A percentile compares a stretch with the other conserved stretches of the same genome.
phyloP scores from a whole-genome alignment of 2,888 invertebrate species.

The Amphiduros pacificus region DNA sequence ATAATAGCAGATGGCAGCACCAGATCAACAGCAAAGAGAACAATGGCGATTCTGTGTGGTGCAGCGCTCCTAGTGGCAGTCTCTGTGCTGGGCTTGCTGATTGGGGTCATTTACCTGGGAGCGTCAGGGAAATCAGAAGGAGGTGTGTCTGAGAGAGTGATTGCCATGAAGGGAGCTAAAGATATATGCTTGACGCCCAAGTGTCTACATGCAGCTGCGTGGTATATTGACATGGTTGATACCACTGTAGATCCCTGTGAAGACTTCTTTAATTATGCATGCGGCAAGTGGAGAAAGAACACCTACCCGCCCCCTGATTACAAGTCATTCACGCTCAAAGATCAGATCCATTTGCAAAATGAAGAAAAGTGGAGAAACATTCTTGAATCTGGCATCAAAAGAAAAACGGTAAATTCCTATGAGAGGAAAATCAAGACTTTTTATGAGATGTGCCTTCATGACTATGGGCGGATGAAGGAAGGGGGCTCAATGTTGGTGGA shows the following conservation, averaged over 20 bases:
- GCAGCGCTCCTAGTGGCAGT: too few species aligned
- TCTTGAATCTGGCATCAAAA: slow-evolving; percentile 20
- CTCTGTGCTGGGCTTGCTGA: too few species aligned
- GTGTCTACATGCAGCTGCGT: slow-evolving; percentile 16
- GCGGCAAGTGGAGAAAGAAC: slow-evolving; percentile 63
- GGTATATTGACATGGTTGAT: slow-evolving; percentile 25
- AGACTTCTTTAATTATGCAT: slow-evolving; percentile 63
- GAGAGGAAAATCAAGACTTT: slow-evolving; percentile 29
- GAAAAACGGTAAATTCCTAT: slow-evolving; percentile 5
- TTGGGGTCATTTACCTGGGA: too few species aligned
- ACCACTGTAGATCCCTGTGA: slow-evolving; percentile 58
- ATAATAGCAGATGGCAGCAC: too few species aligned
- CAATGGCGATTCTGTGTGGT: too few species aligned
- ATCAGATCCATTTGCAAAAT: slow-evolving; percentile 48
- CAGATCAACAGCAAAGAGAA: too few species aligned
- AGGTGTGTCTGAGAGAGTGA: too few species aligned
- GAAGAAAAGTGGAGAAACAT: slow-evolving; percentile 23
- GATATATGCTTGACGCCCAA: slow-evolving; percentile 19
- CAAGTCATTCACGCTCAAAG: slow-evolving; percentile 60
- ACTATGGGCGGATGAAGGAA: slow-evolving; percentile 27
- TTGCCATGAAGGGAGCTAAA: too few species aligned
- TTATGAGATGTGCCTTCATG: slow-evolving; percentile 25
- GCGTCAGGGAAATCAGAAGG: too few species aligned
- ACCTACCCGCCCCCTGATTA: slow-evolving; percentile 61
- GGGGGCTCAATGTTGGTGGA: slow-evolving; percentile 18